Evolutionary conservation across 1,140 invertebrate genomes (phyloP), one percentile per base, ranked within the genome.

Genomic region (Leptinotarsa undecemlineata): DNA sequence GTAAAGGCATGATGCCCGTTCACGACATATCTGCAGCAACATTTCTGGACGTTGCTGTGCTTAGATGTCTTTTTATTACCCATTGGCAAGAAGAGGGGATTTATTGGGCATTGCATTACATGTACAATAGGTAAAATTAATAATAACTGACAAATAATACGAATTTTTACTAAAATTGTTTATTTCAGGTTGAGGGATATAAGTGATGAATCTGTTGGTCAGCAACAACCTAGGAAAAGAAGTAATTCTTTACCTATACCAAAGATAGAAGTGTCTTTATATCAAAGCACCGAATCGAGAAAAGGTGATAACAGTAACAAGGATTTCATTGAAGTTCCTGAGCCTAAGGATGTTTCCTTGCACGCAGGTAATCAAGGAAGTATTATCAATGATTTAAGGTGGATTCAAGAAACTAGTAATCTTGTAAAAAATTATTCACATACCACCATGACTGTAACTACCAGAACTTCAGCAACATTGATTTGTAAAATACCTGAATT

Each of bases 61-160:
- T 99, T 23, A 89, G 97, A 69, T 99, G 97, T 86, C 89, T 99
- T n/a, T 98, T 99, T 85, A 94, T 98, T 74, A 90, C 94, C 1
- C 96, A 98, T 82, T 99, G 98, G 98, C 92, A 95, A 81, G 97
- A 99, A 85, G 97, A 99, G 86, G 98, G 98, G 2, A 92, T 99
- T 33, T 96, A 94, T 86, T 99, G 98, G 98, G 96, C 95, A 33
- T 85, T 99, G n/a, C 93, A 96, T 84, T 99, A 93, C 86, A 86
- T 97, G 62, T 94, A 95, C 78, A 94, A 96, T 81, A 91, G 95
- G 95, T 95, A 85, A 81, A 60, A 21, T 42, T 0, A 8, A 42
- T 8, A 42, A 11, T 42, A 3, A 42, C 8, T 42, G 33, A 42
- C 33, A 11, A 42, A 42, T 42, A 0, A n/a, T 3, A n/a, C 3